Conservation (phyloP, 2,797 vertebrate genomes). For the Alosa sapidissima region DNA sequence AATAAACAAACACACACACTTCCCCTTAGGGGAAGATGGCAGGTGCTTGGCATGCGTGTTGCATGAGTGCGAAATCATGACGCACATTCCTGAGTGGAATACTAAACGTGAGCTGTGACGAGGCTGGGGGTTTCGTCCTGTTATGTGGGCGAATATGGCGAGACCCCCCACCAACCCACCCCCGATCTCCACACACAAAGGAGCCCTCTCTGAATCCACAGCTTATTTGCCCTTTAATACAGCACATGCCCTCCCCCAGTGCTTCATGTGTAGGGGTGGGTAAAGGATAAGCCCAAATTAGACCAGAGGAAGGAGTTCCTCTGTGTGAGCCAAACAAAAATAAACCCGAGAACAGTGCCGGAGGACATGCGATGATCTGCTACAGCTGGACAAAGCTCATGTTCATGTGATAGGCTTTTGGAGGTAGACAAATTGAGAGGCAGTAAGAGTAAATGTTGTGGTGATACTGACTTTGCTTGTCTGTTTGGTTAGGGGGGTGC, state of each 20-base stretch:
- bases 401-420: not conserved
- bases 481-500: too few species aligned
- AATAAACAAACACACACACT: not conserved
- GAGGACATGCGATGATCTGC: conserved; percentile 50
- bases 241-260: conserved; percentile 52
- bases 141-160: conserved; percentile 39
- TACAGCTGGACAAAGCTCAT: not conserved
- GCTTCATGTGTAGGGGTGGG: conserved; percentile 56
- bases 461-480: not conserved
- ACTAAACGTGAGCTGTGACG: conserved; percentile 32
- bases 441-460: conserved; percentile 15
- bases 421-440: not conserved
- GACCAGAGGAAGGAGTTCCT: conserved; percentile 66
- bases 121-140: conserved; percentile 31
- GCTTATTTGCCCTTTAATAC: conserved; percentile 60
- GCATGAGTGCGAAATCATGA: conserved; percentile 30
- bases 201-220: not conserved
- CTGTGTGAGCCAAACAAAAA: conserved; percentile 66
- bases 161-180: conserved; percentile 40
- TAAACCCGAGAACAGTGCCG: conserved; percentile 50
- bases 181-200: conserved; percentile 35
- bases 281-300: conserved; percentile 67
- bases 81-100: conserved; percentile 39
- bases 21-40: conserved; percentile 1
- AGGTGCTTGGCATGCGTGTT: conserved; percentile 40